Conservation (phyloP, 2,113 vertebrate genomes). For the Ctenodactylus gundi region DNA sequence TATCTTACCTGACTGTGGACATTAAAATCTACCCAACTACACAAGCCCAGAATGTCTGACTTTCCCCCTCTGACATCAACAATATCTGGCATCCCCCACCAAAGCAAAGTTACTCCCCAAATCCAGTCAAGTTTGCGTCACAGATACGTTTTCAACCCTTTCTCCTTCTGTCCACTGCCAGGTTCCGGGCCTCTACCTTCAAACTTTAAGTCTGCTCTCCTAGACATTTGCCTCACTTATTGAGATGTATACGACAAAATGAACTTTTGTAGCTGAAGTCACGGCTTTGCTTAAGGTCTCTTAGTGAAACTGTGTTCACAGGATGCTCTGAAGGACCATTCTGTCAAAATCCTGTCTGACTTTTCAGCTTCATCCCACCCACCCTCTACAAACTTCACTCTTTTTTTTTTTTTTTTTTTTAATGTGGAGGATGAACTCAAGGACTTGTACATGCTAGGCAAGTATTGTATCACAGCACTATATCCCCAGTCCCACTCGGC, state of each 20-base stretch:
- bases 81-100: not conserved
- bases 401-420: too few species aligned
- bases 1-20: not conserved
- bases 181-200: not conserved
- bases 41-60: not conserved
- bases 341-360: not conserved
- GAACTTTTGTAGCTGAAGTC: not conserved
- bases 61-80: not conserved
- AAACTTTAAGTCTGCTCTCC: not conserved
- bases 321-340: not conserved
- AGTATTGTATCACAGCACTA: not conserved
- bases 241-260: not conserved
- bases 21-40: not conserved
- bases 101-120: not conserved
- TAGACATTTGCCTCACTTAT: not conserved
- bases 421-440: not conserved
- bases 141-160: not conserved
- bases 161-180: not conserved
- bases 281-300: not conserved
- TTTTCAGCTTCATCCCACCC: not conserved
- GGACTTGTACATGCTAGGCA: not conserved
- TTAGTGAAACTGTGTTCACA: not conserved
- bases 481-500: not conserved
- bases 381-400: too few species aligned
- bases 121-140: not conserved